Percentiles rank a stretch among this genome's conserved stretches.
These are phyloP conservation scores for Festucalex cinctus DNA, from an alignment of 2,113 vertebrate genomes.

Conservation along the genomic window DNA sequence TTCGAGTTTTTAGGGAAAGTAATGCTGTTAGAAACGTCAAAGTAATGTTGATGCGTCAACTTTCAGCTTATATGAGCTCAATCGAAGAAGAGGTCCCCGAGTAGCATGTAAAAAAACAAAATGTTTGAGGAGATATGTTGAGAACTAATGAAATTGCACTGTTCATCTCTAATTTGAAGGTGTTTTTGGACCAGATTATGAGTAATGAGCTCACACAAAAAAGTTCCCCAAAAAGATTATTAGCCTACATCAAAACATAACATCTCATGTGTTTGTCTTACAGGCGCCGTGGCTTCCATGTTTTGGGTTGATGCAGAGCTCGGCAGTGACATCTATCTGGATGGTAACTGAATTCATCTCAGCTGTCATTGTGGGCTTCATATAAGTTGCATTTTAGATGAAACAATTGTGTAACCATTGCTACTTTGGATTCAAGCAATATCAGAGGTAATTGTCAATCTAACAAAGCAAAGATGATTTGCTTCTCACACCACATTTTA, in stretches of 20 bases:
- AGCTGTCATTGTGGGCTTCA: background rate
- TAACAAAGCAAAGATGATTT: background rate
- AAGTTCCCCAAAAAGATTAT: background rate
- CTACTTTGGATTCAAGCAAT: background rate
- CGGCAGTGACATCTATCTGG: slow-evolving; percentile 94
- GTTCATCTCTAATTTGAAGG: no score
- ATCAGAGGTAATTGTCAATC: background rate
- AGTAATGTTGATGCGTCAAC: no score
- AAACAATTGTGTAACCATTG: background rate
- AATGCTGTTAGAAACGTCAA: no score
- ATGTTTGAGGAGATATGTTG: no score
- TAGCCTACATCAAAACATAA: background rate
- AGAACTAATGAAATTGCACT: no score
- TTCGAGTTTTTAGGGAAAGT: no score
- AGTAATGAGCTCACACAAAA: no score
- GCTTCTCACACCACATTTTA: no score
- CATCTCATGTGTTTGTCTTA: slow-evolving; percentile 21
- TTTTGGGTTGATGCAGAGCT: slow-evolving; percentile 98
- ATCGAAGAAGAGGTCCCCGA: no score
- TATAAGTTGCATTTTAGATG: background rate
- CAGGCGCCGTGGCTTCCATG: slow-evolving; percentile 95
- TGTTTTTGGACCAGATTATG: no score
- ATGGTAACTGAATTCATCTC: slow-evolving; percentile 77
- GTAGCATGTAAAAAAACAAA: no score
- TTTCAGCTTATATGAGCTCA: no score